Conservation (phyloP, 2,113 vertebrate genomes). For the Sander vitreus region DNA sequence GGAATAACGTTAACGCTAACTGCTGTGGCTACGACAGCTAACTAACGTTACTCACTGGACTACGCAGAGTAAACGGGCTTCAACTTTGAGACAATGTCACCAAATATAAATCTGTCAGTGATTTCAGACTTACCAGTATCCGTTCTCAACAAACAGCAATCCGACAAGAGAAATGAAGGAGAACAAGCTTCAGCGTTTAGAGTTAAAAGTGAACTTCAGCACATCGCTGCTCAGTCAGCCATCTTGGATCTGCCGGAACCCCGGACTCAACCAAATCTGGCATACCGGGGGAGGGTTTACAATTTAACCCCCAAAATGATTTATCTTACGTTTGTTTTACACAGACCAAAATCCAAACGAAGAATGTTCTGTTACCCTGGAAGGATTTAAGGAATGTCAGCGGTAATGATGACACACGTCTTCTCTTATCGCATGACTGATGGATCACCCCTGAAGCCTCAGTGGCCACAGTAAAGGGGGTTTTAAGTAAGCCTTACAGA, state of each 20-base stretch:
- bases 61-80: slow-evolving; percentile 9
- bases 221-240: slow-evolving; percentile 47
- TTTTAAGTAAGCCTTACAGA: no score
- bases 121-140: slow-evolving; percentile 48
- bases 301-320: not conserved
- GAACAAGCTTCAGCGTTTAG: not conserved
- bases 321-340: not conserved
- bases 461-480: not conserved
- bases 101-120: not conserved
- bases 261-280: slow-evolving; percentile 60
- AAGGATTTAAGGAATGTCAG: not conserved
- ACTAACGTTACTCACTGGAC: slow-evolving; percentile 6
- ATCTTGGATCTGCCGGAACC: slow-evolving; percentile 68
- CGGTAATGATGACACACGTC: not conserved
- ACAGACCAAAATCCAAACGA: not conserved
- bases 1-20: slow-evolving; percentile 36
- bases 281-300: slow-evolving; percentile 19
- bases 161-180: not conserved
- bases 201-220: slow-evolving; percentile 69
- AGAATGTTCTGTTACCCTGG: accelerated
- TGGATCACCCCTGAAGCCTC: not conserved
- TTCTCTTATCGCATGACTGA: not conserved
- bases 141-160: not conserved
- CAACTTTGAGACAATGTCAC: not conserved
- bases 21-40: slow-evolving; percentile 27